Conservation (phyloP, 2,888 invertebrate species). For the Merodon equestris region DNA sequence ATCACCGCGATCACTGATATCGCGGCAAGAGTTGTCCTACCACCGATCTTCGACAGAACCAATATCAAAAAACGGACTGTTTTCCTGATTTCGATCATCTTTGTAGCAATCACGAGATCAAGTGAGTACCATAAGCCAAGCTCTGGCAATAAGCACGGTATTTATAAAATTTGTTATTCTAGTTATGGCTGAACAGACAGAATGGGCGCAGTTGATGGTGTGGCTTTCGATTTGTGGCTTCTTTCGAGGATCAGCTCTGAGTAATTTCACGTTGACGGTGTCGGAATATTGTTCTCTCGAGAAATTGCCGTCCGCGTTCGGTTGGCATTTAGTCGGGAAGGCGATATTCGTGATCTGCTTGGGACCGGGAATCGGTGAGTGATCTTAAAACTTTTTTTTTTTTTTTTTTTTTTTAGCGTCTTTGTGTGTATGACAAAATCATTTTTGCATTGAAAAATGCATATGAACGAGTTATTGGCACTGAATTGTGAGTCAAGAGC, state of each 20-base stretch:
- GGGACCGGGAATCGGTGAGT: slow-evolving; percentile 85
- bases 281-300: slow-evolving; percentile 87
- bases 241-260: slow-evolving; percentile 87
- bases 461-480: no score
- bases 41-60: slow-evolving; percentile 86
- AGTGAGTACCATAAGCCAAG: no score
- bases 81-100: slow-evolving; percentile 85
- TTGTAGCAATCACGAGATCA: slow-evolving; percentile 86
- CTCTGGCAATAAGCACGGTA: no score
- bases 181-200: slow-evolving; percentile 87
- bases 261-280: slow-evolving; percentile 88
- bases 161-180: slow-evolving; percentile 72
- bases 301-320: slow-evolving; percentile 87
- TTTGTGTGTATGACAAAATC: no score
- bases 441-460: no score
- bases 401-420: no score
- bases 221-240: slow-evolving; percentile 89
- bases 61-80: slow-evolving; percentile 85
- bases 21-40: slow-evolving; percentile 85
- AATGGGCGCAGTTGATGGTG: slow-evolving; percentile 84
- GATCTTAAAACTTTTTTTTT: no score
- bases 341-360: slow-evolving; percentile 85
- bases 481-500: slow-evolving; percentile 20
- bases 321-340: slow-evolving; percentile 88
- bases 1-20: slow-evolving; percentile 88